A percentile compares a stretch with the other conserved stretches of the same genome.
Evolutionary conservation across 2,113 vertebrate species (phyloP).

Genomic region (Cranoglanis bouderius): DNA sequence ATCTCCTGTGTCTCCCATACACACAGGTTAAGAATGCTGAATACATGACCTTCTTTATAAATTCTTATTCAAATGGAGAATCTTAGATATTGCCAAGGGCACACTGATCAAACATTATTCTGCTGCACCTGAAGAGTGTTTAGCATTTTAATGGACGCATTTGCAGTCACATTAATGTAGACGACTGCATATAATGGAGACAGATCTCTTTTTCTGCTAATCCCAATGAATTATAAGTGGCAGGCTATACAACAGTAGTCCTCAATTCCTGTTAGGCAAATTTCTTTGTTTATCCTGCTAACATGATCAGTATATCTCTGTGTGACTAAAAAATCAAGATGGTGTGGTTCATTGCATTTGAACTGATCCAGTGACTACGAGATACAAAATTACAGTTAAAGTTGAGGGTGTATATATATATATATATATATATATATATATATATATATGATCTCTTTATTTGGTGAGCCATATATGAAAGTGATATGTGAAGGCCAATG

Average conservation of each 20-base stretch:
- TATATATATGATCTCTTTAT: too few species aligned
- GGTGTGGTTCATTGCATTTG: neutral
- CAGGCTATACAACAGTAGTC: neutral
- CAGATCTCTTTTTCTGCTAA: conserved; percentile 35
- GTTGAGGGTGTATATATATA: neutral
- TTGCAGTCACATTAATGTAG: conserved; percentile 38
- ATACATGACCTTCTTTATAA: conserved; percentile 42
- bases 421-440: too few species aligned
- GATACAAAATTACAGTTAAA: neutral
- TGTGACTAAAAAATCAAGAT: neutral
- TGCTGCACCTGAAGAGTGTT: conserved; percentile 51
- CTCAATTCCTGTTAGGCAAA: neutral
- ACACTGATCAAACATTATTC: conserved; percentile 51
- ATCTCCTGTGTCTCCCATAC: neutral
- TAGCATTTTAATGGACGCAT: conserved; percentile 55
- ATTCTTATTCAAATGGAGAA: conserved; percentile 28
- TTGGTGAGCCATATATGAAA: neutral
- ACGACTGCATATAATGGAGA: conserved; percentile 41
- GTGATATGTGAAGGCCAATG: too few species aligned
- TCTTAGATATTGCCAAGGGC: conserved; percentile 33
- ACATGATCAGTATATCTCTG: neutral
- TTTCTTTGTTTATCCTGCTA: neutral
- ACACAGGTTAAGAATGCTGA: conserved; percentile 16
- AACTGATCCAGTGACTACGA: neutral
- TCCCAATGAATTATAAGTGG: conserved; percentile 5